Evolutionary conservation across 2,888 invertebrate genomes (phyloP), one percentile per base, ranked within the genome.

Genomic region (Pristionchus fissidentatus): DNA sequence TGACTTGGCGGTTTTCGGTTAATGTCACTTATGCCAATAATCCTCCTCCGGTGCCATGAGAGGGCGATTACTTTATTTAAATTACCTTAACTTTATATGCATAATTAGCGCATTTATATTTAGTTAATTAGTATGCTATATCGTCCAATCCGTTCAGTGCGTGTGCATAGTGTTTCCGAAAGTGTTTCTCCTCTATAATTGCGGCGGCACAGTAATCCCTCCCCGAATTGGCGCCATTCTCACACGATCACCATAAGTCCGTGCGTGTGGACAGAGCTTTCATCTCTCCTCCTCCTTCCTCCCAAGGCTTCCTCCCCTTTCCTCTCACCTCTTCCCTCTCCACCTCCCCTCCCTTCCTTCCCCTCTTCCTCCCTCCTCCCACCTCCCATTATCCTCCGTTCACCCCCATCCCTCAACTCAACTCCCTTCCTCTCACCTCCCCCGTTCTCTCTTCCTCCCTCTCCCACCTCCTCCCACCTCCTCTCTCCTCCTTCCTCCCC

Each of bases 181-280:
- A 49, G 49, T 15, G 13, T 15, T 49, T 49, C 19, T 15, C 19
- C 19, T 19, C 49, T 49, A 49, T 49, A 49, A 15, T 19, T 49
- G 10, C 19, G 13, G 13, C 49, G 10, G 10, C 49, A 15, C 49
- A 10, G 13, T 49, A 10, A 10, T 49, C 49, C 19, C 49, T 29
- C 49, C 46, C 49, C n/a, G 46, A 70, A 70, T 70, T 41, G 41
- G 26, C 8, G 19, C 4, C 2, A 26, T 66, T 70, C n/a, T n/a
- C 70, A 22, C 70, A 70, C 70, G 70, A 70, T 70, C 70, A 70
- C 19, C 70, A 70, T 70, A 70, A 70, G 70, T 19, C 41, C 26
- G 3, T 13, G 26, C 62, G 4, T 0, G 41, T 43, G n/a, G n/a
- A n/a, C n/a, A n/a, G 13, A 15, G 13, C 49, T 49, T 19, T 49